Evolutionary conservation across 2,888 invertebrate genomes (phyloP).

Genomic region (Diarsia mendica): DNA sequence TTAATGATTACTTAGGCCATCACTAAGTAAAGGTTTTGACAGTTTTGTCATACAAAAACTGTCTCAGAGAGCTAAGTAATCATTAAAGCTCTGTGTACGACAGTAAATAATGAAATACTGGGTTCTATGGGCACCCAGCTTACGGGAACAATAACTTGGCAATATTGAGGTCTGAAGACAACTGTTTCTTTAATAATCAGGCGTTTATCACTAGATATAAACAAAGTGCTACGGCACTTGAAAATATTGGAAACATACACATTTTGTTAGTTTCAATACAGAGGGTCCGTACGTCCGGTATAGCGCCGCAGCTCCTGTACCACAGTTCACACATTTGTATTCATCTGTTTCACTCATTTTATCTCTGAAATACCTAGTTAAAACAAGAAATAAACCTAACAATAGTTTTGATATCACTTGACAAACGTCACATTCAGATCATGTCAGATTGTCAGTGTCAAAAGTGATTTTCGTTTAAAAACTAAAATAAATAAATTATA

Average conservation of each 20-base stretch:
- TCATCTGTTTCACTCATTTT: conserved; percentile 68
- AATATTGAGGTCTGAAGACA: background rate
- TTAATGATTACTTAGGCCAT: too few species aligned
- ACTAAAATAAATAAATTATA: background rate
- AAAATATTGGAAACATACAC: conserved; percentile 90
- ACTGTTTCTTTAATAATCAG: background rate
- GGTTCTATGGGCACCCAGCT: background rate
- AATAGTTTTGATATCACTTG: background rate
- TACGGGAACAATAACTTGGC: background rate
- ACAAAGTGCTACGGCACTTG: background rate
- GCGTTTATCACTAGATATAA: background rate
- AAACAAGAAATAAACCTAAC: conserved; percentile 11
- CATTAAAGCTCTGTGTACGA: too few species aligned
- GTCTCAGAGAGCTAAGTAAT: too few species aligned
- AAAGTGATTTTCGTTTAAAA: conserved; percentile 5
- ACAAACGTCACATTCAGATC: conserved; percentile 19
- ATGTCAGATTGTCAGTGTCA: conserved; percentile 3
- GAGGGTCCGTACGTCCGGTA: conserved; percentile 93
- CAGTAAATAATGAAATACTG: background rate
- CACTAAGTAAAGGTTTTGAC: too few species aligned
- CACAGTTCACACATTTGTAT: conserved; percentile 93
- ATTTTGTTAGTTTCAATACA: conserved; percentile 93
- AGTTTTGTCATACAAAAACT: too few species aligned
- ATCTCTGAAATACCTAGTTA: background rate
- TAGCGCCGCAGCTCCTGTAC: conserved; percentile 90